Evolutionary conservation across 2,797 vertebrate species (phyloP), one percentile per base, ranked within the genome.

Genomic region (Valencia hispanica): DNA sequence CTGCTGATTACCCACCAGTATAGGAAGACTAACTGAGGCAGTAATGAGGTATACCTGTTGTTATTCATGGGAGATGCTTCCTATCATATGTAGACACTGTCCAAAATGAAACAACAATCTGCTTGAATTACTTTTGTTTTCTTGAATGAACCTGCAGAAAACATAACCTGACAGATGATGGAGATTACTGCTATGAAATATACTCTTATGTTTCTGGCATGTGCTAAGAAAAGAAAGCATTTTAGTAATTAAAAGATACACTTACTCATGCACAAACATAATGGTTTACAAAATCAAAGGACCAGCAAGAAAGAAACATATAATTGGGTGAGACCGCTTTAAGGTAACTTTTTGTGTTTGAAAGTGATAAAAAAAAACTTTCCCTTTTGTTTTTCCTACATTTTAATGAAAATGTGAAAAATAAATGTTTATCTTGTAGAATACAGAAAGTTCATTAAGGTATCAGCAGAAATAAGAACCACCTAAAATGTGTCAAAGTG

Each of bases 401-500:
- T 57, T 69, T 50, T 1, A 30, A 22, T 48, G 8, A 73, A 72
- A 66, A 4, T 27, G 0, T 43, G 32, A 2, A 14, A 41, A n/a
- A 66, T 20, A 66, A n/a, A 43, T 66, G 5, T n/a, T 66, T 1
- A 43, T 66, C 12, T 41, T 15, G 39, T 15, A 4, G 25, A 25
- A 2, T 39, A 20, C 9, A 11, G 3, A 15, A 34, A 57, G 2
- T 39, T 47, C 7, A 36, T 73, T 18, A 34, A 53, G n/a, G 8
- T 22, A 22, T 10, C 27, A n/a, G 5, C 20, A 25, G 41, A 72
- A 78, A 72, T 51, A 10, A 50, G 9, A 79, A 61, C 59, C 77
- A 47, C 66, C 32, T 61, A 73, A 68, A 48, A 34, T 68, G 79
- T 71, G 73, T 80, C 65, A 78, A 73, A 79, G 1, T 47, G 5